A percentile compares a stretch with the other conserved stretches of the same genome.
Conservation (phyloP, 2,888 invertebrate species). For the Patella depressa region DNA sequence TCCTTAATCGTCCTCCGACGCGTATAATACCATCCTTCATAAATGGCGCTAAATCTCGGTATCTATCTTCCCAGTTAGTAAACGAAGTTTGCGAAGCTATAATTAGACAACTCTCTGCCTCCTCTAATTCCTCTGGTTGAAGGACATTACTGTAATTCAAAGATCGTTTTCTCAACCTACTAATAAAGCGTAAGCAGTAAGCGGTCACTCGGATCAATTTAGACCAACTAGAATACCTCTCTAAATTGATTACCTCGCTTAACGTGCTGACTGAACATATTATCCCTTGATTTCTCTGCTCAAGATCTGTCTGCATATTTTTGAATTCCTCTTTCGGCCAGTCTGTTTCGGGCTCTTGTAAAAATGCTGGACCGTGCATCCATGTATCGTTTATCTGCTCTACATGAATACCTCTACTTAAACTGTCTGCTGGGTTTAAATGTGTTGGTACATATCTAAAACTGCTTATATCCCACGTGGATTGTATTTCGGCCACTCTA, state of each 20-base stretch:
- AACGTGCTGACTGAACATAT: not conserved
- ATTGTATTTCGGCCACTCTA: slow-evolving; percentile 21
- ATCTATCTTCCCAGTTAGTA: not conserved
- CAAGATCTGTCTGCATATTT: not conserved
- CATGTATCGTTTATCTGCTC: slow-evolving; percentile 15
- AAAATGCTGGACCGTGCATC: slow-evolving; percentile 20
- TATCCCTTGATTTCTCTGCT: not conserved
- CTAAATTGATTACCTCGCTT: slow-evolving; percentile 7
- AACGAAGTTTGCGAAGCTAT: slow-evolving; percentile 2
- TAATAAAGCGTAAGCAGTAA: slow-evolving; percentile 17
- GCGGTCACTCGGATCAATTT: slow-evolving; percentile 18
- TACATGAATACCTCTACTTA: slow-evolving; percentile 22
- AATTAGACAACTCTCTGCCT: slow-evolving; percentile 10
- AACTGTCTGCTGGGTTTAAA: slow-evolving; percentile 23
- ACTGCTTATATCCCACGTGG: not conserved
- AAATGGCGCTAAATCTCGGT: slow-evolving; percentile 15
- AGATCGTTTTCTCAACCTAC: not conserved
- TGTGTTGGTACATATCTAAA: slow-evolving; percentile 20
- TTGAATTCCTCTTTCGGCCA: not conserved
- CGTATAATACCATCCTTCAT: not conserved
- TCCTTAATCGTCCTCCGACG: slow-evolving; percentile 22
- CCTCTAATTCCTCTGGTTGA: slow-evolving; percentile 1
- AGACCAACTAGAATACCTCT: slow-evolving; percentile 14
- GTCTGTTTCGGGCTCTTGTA: slow-evolving; percentile 4
- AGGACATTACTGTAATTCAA: not conserved